Base-by-base conservation (phyloP, 2,888 invertebrate genomes). In the Mylabris sibirica region DNA sequence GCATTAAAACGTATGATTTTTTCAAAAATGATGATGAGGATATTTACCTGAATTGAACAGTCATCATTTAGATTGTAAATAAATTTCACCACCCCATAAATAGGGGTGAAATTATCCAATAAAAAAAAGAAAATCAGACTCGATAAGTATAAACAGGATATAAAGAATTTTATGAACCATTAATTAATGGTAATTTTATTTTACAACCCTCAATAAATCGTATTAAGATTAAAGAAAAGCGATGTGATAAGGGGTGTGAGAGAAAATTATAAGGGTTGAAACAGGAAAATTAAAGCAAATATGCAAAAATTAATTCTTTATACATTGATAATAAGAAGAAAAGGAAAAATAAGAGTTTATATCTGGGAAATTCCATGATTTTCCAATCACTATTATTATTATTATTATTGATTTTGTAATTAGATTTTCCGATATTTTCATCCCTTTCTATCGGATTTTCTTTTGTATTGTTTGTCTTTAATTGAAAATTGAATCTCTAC, bases 371-470 rank as follows among this genome's bases (percentile, higher is more conserved):
- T 20, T 22, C 24, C 5, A 57, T 2, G 24, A 57, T 9, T 24
- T 57, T 57, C 57, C 24, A 57, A 57, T 57, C 24, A 24, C 5
- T 14, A 41, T 41, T 12, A 14, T 41, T 12, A 24, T 57, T 4
- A 24, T 57, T 57, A 57, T 24, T 57, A 57, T 57, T 57, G 57
- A 57, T 57, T 57, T 57, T 57, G 14, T 24, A 24, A 57, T 57
- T 24, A 57, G 22, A 53, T 53, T 49, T 49, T 9, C 44, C 5
- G 17, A 44, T 49, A 30, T 22, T 8, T 53, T 3, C 9, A 22
- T 57, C 57, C 24, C 11, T 26, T 24, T 57, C 24, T 24, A 12
- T 57, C 14, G 3, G 0, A 14, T 24, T 14, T 12, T 3, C 17
- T 49, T 20, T 11, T n/a, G 14, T 9, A 6, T 20, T 9, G 1